Evolutionary conservation across 2,888 invertebrate species (phyloP), one percentile per base, ranked within the genome.

Genomic region (Liodrosophila aerea): DNA sequence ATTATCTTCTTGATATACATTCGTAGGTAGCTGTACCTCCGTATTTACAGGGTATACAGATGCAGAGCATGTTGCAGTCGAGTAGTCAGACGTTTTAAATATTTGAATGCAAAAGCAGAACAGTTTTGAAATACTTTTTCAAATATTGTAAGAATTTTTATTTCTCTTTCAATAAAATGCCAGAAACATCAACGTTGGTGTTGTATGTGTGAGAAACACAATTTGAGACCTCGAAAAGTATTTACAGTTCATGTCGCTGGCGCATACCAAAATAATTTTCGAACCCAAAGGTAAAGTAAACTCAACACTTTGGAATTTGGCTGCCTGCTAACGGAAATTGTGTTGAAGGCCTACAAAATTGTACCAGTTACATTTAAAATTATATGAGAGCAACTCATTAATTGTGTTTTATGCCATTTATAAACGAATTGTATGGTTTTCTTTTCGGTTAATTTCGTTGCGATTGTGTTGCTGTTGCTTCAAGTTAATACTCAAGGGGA

Each of bases 301-400:
- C 39, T 72, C 59, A 67, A 63, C 67, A 65, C 56, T 60, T 81
- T 67, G 66, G 69, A 30, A 80, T 72, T 73, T 70, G 22, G n/a
- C 27, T 54, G 36, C 40, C 37, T 54, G 31, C 40, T 46, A 60
- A 52, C 59, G 59, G 52, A 58, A 58, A 64, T 56, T 9, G 13
- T 9, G 13, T 54, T 49, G 37, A 51, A 12, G 30, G 37, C 36
- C 27, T 34, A 22, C 11, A 50, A 53, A 70, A 58, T 34, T 66
- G 68, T 72, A 66, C 61, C 67, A 82, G 61, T 73, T 76, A 76
- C 67, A 75, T 71, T 77, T 66, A 13, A 54, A 73, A 63, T 64
- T 53, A 50, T 58, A 47, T 44, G 15, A 43, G 45, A 37, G 33
- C 39, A 45, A 40, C 45, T 27, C 29, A 44, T 61, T 64, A 62